phyloP scores from a whole-genome alignment of 2,888 invertebrate genomes.

The Bruchidius siliquastri region DNA sequence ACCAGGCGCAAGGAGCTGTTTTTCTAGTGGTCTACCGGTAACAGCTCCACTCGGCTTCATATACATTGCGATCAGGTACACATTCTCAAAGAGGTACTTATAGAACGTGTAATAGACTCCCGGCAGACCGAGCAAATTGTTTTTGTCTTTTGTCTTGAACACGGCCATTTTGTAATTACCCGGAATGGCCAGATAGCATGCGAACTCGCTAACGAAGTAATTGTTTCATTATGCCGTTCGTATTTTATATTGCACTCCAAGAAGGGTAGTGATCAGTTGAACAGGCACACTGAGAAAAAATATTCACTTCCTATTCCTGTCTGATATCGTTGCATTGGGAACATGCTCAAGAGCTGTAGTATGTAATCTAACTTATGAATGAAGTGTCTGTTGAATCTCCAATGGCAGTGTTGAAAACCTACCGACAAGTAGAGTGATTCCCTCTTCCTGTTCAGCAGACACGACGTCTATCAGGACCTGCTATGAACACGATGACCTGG shows the following conservation, averaged over 20 bases:
- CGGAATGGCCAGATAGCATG: neutral
- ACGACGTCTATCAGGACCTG: too few species aligned
- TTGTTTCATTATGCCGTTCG: neutral
- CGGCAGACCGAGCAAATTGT: neutral
- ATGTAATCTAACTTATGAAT: too few species aligned
- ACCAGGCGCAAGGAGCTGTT: constrained; percentile 1
- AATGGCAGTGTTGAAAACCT: too few species aligned
- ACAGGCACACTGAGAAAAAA: neutral
- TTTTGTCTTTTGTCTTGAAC: neutral
- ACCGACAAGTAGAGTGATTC: too few species aligned
- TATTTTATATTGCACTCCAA: neutral
- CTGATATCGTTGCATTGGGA: neutral
- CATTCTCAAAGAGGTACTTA: neutral
- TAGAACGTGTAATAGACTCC: neutral
- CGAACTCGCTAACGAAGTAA: neutral
- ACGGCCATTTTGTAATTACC: neutral
- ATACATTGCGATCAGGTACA: neutral
- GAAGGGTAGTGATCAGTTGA: neutral
- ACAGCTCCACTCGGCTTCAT: neutral
- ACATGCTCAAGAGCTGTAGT: too few species aligned
- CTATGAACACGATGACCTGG: too few species aligned
- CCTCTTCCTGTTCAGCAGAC: too few species aligned
- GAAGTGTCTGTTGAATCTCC: too few species aligned
- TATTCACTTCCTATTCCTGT: neutral
- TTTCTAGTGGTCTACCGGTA: neutral